These are phyloP conservation scores for Eonycteris spelaea DNA, from an alignment of 2,113 vertebrate genomes.

Conservation along the genomic window DNA sequence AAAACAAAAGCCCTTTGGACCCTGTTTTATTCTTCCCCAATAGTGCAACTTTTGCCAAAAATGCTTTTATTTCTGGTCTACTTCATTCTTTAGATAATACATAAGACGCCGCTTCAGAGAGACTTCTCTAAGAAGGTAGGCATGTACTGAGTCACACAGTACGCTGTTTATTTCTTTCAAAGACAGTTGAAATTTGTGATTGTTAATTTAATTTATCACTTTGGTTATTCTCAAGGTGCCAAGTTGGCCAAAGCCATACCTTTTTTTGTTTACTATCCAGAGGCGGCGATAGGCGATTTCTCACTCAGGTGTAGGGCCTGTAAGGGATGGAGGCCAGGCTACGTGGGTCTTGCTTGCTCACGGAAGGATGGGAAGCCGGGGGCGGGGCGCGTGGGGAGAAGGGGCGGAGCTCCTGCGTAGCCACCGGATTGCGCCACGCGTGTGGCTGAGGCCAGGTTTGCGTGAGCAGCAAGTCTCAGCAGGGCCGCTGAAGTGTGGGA, in stretches of 20 bases:
- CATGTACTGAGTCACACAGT: background rate
- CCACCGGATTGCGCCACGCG: too few species aligned
- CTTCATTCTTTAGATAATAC: background rate
- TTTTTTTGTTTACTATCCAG: background rate
- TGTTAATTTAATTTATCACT: background rate
- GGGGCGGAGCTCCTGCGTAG: accelerated
- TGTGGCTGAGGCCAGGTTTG: background rate
- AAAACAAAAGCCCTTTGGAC: background rate
- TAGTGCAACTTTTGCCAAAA: background rate
- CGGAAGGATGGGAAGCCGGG: background rate
- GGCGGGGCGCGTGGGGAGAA: background rate
- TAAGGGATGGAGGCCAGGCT: background rate
- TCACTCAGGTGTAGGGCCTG: background rate
- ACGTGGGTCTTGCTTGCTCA: background rate
- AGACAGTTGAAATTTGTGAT: background rate
- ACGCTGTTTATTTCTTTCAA: background rate
- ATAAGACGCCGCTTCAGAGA: background rate
- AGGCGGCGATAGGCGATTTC: background rate
- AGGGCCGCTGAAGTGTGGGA: accelerated
- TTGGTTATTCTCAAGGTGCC: background rate
- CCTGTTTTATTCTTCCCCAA: background rate
- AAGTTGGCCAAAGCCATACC: background rate
- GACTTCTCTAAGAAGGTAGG: background rate
- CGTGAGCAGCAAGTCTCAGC: accelerated
- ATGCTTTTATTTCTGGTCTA: conserved; percentile 30